These are phyloP conservation scores for Procambarus clarkii DNA, from an alignment of 1,140 invertebrate species.

Conservation along the genomic window DNA sequence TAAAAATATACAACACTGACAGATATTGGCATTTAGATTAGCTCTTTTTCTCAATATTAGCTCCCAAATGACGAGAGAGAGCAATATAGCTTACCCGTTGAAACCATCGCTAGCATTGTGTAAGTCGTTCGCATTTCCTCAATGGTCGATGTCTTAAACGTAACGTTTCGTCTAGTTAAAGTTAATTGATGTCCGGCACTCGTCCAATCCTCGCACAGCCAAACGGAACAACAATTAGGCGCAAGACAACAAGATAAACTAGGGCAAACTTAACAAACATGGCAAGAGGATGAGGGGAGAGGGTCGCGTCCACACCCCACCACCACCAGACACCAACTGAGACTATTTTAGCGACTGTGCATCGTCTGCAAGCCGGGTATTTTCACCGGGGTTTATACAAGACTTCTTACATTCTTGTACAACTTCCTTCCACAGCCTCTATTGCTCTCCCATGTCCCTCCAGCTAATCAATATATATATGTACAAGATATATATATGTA, in stretches of 20 bases:
- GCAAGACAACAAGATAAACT: not conserved
- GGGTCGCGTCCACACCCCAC: slow-evolving; percentile 24
- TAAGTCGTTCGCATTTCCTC: not conserved
- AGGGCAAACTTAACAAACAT: not conserved
- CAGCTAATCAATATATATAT: no score
- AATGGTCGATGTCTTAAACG: not conserved
- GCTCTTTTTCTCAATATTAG: not conserved
- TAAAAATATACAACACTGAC: not conserved
- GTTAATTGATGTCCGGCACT: not conserved
- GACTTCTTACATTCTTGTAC: no score
- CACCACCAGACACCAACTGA: slow-evolving; percentile 47
- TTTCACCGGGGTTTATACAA: not conserved
- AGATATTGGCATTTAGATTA: not conserved
- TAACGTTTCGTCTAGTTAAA: not conserved
- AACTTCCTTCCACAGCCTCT: no score
- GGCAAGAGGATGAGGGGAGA: not conserved
- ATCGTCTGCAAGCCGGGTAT: not conserved
- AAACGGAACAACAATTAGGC: not conserved
- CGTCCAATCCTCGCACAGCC: slow-evolving; percentile 12
- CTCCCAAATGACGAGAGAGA: no score
- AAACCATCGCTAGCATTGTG: slow-evolving; percentile 3
- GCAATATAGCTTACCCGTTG: not conserved
- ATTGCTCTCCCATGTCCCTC: no score
- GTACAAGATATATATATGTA: no score
- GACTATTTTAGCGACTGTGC: slow-evolving; percentile 27